Conservation (phyloP, 1,140 invertebrate species). For the Apocrypta bakeri region DNA sequence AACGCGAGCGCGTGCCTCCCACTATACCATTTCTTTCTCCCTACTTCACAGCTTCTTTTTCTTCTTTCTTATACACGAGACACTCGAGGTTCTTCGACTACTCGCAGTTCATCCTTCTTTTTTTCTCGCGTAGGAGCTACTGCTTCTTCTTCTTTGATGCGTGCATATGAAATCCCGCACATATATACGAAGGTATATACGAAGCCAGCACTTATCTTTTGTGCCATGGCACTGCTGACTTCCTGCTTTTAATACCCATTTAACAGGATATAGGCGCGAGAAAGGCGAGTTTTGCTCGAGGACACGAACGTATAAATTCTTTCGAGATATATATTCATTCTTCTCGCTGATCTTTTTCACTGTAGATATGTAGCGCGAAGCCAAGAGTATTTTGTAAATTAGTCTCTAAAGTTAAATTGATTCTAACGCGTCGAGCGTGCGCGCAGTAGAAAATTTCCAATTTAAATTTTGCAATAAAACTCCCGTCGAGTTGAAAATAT, state of each 20-base stretch:
- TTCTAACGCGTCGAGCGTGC: neutral
- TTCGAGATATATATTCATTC: no score
- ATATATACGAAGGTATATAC: no score
- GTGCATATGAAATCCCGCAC: neutral
- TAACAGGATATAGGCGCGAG: no score
- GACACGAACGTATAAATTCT: no score
- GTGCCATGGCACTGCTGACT: no score
- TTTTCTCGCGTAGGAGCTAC: neutral
- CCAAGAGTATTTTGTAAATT: neutral
- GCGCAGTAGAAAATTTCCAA: neutral
- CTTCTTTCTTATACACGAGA: neutral
- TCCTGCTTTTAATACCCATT: neutral
- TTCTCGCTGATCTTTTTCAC: no score
- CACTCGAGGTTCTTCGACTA: neutral
- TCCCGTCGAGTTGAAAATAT: neutral
- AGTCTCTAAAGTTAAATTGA: neutral
- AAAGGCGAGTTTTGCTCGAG: no score
- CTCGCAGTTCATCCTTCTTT: no score
- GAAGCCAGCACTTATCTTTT: neutral
- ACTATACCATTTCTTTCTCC: constrained; percentile 25
- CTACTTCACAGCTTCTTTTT: neutral
- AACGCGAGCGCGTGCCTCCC: neutral
- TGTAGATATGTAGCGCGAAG: no score
- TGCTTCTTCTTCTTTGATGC: neutral
- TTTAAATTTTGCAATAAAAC: constrained; percentile 3